Evolutionary conservation across 30 jellyfish, hydroid and myxozoan species (phyloP).

Genomic region (Aurelia sp.): DNA sequence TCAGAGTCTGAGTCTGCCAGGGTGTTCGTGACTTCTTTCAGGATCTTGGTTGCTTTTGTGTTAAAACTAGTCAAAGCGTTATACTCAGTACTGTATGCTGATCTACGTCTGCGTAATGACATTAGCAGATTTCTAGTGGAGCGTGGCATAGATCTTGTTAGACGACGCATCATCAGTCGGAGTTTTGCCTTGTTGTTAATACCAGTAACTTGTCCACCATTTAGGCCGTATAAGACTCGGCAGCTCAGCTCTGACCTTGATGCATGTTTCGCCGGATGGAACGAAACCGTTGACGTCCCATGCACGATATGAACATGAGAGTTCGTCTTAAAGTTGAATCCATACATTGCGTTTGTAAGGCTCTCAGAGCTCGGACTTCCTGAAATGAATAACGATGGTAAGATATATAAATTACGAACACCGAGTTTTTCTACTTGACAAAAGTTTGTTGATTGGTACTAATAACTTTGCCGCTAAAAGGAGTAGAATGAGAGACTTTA

Average conservation of each 20-base stretch:
- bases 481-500: too few relatives aligned
- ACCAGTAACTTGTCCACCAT: slow-evolving; percentile 45
- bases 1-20: background rate
- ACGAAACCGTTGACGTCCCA: slow-evolving; percentile 9
- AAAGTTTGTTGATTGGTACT: too few relatives aligned
- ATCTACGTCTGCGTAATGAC: background rate
- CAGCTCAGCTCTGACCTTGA: too few relatives aligned
- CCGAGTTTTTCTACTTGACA: too few relatives aligned
- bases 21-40: background rate
- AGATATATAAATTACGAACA: too few relatives aligned
- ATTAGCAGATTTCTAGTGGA: background rate
- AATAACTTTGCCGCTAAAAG: too few relatives aligned
- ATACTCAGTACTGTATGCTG: slow-evolving; percentile 29
- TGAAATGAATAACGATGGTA: too few relatives aligned
- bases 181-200: slow-evolving; percentile 16
- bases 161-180: slow-evolving; percentile 17
- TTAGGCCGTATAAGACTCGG: slow-evolving; percentile 12
- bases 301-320: background rate
- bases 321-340: slow-evolving; percentile 14
- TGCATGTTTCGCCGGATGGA: slow-evolving; percentile 18
- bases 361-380: background rate
- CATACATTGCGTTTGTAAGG: background rate
- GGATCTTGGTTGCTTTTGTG: background rate
- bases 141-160: slow-evolving; percentile 18
- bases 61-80: background rate